Percentiles rank a stretch among this genome's conserved stretches.
phyloP scores from a whole-genome alignment of 35 echinoderm and acorn worm species.

The Chiridota heheva region DNA sequence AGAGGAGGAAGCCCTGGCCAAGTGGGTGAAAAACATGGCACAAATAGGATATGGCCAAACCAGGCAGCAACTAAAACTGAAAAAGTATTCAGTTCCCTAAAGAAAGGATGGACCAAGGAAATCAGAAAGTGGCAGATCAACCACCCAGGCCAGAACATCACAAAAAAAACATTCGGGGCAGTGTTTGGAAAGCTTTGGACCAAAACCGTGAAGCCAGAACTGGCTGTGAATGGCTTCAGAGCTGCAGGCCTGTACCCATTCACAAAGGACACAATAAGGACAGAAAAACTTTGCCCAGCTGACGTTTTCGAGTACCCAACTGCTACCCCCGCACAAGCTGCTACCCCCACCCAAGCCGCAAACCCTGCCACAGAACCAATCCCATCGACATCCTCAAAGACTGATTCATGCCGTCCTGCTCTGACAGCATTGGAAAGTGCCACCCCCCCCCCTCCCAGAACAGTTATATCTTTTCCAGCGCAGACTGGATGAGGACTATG shows the following conservation, averaged over 20 bases:
- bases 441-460: conserved; percentile 32
- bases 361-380: neutral
- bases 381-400: neutral
- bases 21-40: conserved; percentile 56
- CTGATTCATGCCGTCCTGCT: neutral
- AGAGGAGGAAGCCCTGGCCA: conserved; percentile 26
- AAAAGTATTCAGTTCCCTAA: no score
- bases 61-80: conserved; percentile 30
- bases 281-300: neutral
- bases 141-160: neutral
- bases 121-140: neutral
- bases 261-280: neutral
- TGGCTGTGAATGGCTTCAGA: conserved; percentile 7
- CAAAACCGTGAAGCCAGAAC: neutral
- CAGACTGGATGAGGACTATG: conserved; percentile 17
- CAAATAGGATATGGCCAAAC: conserved; percentile 49
- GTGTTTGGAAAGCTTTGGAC: neutral
- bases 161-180: conserved; percentile 1
- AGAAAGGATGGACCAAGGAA: neutral
- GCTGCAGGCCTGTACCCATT: conserved; percentile 15
- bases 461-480: conserved; percentile 18
- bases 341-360: neutral
- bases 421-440: conserved; percentile 30
- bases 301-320: neutral
- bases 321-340: no score